Conservation (phyloP, 1,140 invertebrate species). For the Laupala kohalensis region DNA sequence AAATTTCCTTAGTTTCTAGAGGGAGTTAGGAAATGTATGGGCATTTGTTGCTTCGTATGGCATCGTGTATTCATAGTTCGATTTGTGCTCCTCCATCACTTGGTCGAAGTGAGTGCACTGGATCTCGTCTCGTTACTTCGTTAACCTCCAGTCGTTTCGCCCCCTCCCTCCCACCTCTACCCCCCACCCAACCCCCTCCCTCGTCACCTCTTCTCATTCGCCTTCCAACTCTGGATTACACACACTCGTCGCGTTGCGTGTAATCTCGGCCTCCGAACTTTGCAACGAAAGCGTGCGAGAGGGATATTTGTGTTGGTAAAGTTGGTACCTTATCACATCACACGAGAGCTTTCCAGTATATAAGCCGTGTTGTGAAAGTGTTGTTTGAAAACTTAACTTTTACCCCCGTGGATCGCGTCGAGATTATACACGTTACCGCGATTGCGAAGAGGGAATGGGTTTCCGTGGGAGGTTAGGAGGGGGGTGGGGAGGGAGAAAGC, state of each 20-base stretch:
- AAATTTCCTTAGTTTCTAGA: no score
- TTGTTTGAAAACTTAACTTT: neutral
- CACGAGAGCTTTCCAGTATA: neutral
- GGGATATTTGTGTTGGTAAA: neutral
- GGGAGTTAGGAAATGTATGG: no score
- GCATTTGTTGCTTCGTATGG: no score
- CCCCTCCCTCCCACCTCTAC: neutral
- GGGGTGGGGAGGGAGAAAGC: no score
- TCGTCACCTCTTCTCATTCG: neutral
- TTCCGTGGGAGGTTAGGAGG: no score
- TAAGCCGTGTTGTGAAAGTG: neutral
- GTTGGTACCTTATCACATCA: neutral
- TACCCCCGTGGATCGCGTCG: neutral
- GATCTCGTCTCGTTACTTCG: no score
- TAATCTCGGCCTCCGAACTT: neutral
- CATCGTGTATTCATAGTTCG: no score
- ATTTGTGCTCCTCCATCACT: no score
- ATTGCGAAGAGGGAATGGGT: no score
- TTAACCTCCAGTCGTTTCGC: no score
- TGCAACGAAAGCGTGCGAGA: neutral
- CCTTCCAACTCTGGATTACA: neutral
- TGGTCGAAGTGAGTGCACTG: no score
- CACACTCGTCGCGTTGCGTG: neutral
- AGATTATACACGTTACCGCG: neutral
- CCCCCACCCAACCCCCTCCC: neutral